Evolutionary conservation across 2,888 invertebrate genomes (phyloP), one percentile per base, ranked within the genome.

Genomic region (Callosobruchus maculatus): DNA sequence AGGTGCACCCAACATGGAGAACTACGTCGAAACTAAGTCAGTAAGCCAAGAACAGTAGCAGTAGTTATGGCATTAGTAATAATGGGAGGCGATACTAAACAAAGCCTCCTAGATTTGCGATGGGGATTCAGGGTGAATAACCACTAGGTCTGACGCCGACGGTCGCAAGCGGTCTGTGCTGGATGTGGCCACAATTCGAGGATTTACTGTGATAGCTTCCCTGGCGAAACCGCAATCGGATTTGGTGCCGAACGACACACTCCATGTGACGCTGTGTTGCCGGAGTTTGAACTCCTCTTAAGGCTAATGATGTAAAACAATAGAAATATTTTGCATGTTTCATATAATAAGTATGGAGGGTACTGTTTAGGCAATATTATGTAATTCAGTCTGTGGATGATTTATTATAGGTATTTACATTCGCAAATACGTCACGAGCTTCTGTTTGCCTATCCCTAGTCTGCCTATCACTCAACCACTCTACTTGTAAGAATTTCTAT

Each of bases 181-280:
- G 82, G 83, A 84, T 83, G 84, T 82, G 84, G 83, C 81, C 83
- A 84, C 83, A 83, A 84, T 84, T 81, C 81, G 79, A 80, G 83
- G 84, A 84, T 85, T 85, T 85, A 85, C 84, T 82, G 84, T 85
- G 85, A 85, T 85, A 84, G 84, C 84, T 83, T 84, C 82, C 81
- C 83, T 82, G 82, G 83, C 83, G 83, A 84, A 84, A 83, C 84
- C 85, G 82, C 85, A 85, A 85, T 85, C 85, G 83, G 85, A 84
- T 84, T 84, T 82, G 81, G 83, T 82, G 81, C 73, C 76, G 78
- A 73, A 74, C 72, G 75, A 74, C 75, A 72, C 76, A 74, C 75
- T 49, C 49, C 18, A 1, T 18, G 73, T 72, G 74, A 74, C 26
- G 66, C 75, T 72, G 49, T 18, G 49, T 49, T 49, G 49, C 49